Conservation (phyloP, 2,888 invertebrate species). For the Sisyra nigra region DNA sequence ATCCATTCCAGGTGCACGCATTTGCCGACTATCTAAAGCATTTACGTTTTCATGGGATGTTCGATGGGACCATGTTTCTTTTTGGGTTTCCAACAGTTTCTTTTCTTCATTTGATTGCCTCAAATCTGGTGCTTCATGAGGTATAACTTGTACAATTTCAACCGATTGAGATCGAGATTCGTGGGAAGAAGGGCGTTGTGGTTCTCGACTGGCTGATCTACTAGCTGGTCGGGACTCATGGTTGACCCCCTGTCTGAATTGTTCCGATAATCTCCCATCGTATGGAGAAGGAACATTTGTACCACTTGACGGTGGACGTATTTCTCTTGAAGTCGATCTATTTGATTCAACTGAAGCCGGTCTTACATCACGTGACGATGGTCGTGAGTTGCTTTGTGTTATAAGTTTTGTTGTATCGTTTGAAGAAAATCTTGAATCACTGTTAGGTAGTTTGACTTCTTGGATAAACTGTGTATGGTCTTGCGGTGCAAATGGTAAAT, state of each 20-base stretch:
- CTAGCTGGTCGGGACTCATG: neutral
- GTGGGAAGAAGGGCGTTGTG: conserved; percentile 14
- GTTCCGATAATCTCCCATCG: neutral
- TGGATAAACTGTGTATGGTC: too few species aligned
- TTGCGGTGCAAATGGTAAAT: conserved; percentile 11
- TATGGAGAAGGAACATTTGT: conserved; percentile 9
- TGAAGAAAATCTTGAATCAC: neutral
- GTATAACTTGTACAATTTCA: neutral
- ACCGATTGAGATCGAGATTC: conserved; percentile 15
- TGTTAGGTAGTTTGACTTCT: neutral
- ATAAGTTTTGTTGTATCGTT: conserved; percentile 10
- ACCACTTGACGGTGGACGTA: conserved; percentile 9
- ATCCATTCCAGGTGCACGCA: too few species aligned
- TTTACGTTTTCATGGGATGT: conserved; percentile 11
- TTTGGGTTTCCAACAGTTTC: neutral
- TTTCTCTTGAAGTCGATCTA: conserved; percentile 9
- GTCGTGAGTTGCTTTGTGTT: conserved; percentile 12
- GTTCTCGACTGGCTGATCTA: conserved; percentile 21
- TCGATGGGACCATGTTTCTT: conserved; percentile 10
- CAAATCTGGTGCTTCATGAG: neutral
- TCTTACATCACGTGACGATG: conserved; percentile 11
- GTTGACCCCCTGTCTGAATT: neutral
- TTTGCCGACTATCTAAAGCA: too few species aligned
- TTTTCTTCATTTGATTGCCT: neutral
- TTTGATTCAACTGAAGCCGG: conserved; percentile 12